These are phyloP conservation scores for Nesogale talazaci DNA, from an alignment of 2,113 vertebrate species.

Conservation along the genomic window DNA sequence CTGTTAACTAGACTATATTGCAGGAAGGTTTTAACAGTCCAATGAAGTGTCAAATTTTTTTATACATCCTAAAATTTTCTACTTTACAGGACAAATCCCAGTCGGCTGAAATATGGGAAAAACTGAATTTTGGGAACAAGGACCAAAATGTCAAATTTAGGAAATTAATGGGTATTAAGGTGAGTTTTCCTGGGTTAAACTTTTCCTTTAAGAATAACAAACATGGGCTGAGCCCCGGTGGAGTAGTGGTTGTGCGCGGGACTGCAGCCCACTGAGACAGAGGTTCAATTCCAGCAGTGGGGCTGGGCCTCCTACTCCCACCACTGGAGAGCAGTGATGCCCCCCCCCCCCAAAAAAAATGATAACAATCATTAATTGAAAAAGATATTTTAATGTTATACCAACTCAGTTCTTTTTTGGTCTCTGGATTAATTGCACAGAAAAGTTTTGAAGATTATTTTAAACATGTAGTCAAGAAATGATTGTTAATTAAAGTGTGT, in stretches of 20 bases:
- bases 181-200: constrained; percentile 77
- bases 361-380: too few species aligned
- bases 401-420: background rate
- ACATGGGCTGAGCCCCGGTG: too few species aligned
- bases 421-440: background rate
- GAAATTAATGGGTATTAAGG: constrained; percentile 99
- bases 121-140: constrained; percentile 99
- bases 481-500: too few species aligned
- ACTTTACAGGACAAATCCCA: constrained; percentile 95
- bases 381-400: background rate
- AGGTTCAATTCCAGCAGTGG: too few species aligned
- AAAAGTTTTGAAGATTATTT: background rate
- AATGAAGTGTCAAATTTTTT: too few species aligned
- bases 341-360: too few species aligned
- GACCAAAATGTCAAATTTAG: constrained; percentile 99
- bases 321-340: too few species aligned
- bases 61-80: background rate
- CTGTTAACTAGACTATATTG: background rate
- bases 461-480: background rate
- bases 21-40: too few species aligned
- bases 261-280: too few species aligned
- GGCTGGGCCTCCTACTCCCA: too few species aligned
- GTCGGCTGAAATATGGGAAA: constrained; percentile 98
- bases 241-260: too few species aligned
- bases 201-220: background rate